Percentiles rank a stretch among this genome's conserved stretches.
Conservation (phyloP, 2,113 vertebrate genomes). For the Daubentonia madagascariensis region DNA sequence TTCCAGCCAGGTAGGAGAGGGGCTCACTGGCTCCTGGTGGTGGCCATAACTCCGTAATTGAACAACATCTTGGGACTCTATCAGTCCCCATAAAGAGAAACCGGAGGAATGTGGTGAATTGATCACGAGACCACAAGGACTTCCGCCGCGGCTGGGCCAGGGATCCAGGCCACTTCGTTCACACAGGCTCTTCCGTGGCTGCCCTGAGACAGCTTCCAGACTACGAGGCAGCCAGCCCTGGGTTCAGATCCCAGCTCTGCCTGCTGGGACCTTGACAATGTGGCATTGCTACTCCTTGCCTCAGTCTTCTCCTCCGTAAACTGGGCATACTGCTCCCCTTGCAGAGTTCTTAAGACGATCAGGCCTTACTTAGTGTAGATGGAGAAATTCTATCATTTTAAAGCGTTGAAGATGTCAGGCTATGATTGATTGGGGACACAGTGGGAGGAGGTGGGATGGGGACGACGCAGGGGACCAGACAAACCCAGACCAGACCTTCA, state of each 20-base stretch:
- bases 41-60: conserved; percentile 74
- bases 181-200: neutral
- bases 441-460: neutral
- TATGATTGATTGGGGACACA: neutral
- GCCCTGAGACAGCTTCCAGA: neutral
- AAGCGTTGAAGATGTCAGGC: neutral
- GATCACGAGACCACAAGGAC: conserved; percentile 72
- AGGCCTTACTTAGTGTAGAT: fast-evolving
- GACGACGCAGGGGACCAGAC: fast-evolving
- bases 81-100: conserved; percentile 67
- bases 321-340: neutral
- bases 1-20: neutral
- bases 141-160: conserved; percentile 43
- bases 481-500: neutral
- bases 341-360: fast-evolving
- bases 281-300: fast-evolving
- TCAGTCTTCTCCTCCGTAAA: neutral
- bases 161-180: neutral
- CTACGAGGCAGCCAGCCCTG: neutral
- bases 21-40: neutral
- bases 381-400: neutral
- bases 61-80: conserved; percentile 75
- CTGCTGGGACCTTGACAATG: fast-evolving
- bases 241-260: neutral
- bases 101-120: conserved; percentile 76